These are phyloP conservation scores for Drosophila pseudotalamancana DNA, from an alignment of 2,888 invertebrate species.

Conservation along the genomic window DNA sequence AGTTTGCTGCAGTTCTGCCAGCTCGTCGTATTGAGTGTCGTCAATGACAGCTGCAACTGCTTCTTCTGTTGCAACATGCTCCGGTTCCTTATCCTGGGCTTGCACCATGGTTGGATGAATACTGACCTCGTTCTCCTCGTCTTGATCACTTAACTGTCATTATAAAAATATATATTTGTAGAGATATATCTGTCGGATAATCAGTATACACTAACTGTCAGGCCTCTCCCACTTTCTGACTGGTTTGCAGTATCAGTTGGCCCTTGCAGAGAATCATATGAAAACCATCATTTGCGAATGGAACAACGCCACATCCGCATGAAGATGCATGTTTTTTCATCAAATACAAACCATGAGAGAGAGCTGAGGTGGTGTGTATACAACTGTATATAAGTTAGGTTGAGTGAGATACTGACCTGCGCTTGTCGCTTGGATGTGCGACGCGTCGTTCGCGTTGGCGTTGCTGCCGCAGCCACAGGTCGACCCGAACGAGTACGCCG, in stretches of 20 bases:
- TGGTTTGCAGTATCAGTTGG: slow-evolving; percentile 81
- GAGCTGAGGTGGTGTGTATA: neutral
- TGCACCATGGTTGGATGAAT: slow-evolving; percentile 20
- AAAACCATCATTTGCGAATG: slow-evolving; percentile 84
- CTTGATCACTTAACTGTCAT: slow-evolving; percentile 69
- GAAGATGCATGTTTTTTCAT: slow-evolving; percentile 80
- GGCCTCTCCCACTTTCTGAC: neutral
- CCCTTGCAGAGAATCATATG: slow-evolving; percentile 84
- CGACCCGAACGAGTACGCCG: slow-evolving; percentile 87
- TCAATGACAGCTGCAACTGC: slow-evolving; percentile 21
- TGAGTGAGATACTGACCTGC: slow-evolving; percentile 68
- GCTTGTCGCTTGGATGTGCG: slow-evolving; percentile 80
- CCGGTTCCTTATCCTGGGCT: slow-evolving; percentile 50
- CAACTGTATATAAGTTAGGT: neutral
- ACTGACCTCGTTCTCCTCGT: slow-evolving; percentile 48
- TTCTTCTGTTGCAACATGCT: slow-evolving; percentile 17
- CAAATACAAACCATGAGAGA: slow-evolving; percentile 52
- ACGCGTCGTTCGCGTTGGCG: slow-evolving; percentile 71
- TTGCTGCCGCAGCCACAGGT: slow-evolving; percentile 71
- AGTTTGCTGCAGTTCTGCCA: slow-evolving; percentile 53
- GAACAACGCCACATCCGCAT: slow-evolving; percentile 85
- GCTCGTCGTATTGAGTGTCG: slow-evolving; percentile 45
- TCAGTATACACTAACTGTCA: neutral
- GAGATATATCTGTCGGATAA: neutral
- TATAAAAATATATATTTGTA: slow-evolving; percentile 10